Evolutionary conservation across 92 coral and sea anemone species (phyloP).

Genomic region (Pocillopora grandis): DNA sequence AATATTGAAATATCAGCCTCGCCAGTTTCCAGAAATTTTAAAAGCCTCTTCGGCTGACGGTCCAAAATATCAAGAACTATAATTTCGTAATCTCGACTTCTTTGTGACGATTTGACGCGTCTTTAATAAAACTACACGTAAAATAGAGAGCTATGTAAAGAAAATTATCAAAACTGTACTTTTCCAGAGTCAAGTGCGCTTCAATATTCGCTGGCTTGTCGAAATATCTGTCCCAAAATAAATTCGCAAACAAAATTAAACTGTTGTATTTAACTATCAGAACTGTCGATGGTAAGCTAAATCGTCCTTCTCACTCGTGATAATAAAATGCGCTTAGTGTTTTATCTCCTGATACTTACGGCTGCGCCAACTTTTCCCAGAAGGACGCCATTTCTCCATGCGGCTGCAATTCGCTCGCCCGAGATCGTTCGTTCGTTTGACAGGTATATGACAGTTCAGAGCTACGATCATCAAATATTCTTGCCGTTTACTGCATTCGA

Average conservation of each 20-base stretch:
- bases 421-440: conserved; percentile 6
- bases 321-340: neutral
- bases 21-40: neutral
- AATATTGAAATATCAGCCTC: neutral
- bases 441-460: neutral
- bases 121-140: no score
- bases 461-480: conserved; percentile 20
- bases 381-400: conserved; percentile 65
- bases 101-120: neutral
- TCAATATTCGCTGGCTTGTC: neutral
- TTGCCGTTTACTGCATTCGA: conserved; percentile 2
- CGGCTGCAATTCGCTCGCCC: neutral
- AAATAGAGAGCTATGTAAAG: neutral
- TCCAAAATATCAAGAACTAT: neutral
- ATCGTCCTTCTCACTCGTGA: neutral
- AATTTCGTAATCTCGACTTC: conserved; percentile 4
- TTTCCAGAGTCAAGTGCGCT: neutral
- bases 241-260: neutral
- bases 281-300: conserved; percentile 7
- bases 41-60: neutral
- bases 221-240: neutral
- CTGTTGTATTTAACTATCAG: neutral
- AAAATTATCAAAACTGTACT: neutral
- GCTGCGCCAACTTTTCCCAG: conserved; percentile 74
- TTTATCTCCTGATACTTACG: conserved; percentile 58